These are phyloP conservation scores for Platycercus adscitus DNA, from an alignment of 2,113 vertebrate genomes.

Conservation along the genomic window DNA sequence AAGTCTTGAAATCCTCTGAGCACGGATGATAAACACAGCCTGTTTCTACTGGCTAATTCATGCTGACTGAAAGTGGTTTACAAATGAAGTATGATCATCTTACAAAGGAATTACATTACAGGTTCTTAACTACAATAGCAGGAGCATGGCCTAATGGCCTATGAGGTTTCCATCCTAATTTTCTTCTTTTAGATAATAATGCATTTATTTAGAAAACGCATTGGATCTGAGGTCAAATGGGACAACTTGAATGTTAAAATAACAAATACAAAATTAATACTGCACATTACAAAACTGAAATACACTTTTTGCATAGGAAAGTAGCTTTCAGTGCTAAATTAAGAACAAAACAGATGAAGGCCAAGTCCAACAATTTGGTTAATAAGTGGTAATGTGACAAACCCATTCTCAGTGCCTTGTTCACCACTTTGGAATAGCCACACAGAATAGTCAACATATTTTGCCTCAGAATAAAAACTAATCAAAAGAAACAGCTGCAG, in stretches of 20 bases:
- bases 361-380: not conserved
- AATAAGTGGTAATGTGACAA: not conserved
- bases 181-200: not conserved
- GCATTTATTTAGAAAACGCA: not conserved
- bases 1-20: not conserved
- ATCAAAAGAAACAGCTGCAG: not conserved
- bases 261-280: not conserved
- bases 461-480: not conserved
- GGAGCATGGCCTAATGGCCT: not conserved
- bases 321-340: not conserved
- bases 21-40: not conserved
- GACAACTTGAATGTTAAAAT: not conserved
- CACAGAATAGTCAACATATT: not conserved
- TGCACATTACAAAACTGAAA: not conserved
- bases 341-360: not conserved
- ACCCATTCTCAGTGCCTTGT: not conserved
- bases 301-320: not conserved
- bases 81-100: not conserved
- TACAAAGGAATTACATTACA: not conserved
- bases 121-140: not conserved
- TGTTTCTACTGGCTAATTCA: not conserved
- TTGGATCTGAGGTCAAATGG: not conserved
- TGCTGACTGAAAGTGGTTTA: not conserved
- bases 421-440: not conserved
- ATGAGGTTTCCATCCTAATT: not conserved